Evolutionary conservation across 2,888 invertebrate genomes (phyloP), one percentile per base, ranked within the genome.

Genomic region (Leptinotarsa haldemani): DNA sequence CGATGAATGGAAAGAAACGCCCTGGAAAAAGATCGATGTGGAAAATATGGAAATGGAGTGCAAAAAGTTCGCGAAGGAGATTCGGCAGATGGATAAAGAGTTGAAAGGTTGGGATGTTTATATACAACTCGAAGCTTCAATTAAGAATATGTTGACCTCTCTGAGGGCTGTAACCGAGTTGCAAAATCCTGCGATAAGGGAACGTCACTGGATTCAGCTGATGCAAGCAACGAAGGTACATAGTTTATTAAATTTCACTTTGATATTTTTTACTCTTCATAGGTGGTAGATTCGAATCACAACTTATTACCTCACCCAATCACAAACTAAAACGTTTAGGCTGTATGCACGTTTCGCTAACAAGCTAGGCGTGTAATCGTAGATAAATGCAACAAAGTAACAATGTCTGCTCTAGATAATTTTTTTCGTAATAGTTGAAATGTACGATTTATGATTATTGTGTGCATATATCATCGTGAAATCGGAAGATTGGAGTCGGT

Each of bases 111-210:
- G 93, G 95, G 94, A 95, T 74, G 93, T 96, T 3, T 98, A 94
- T 85, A 83, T 89, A n/a, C 90, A 92, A 30, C 90, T 95, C 77
- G 97, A 98, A 87, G 91, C 90, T 5, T 92, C 92, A 4, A 93
- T 98, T 40, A 96, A 95, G 88, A 98, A 98, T 87, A 93, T 98
- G 90, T 92, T 98, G 90, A 97, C 97, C 0, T 97, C 98, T 0
- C 87, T 98, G 78, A 90, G 96, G 85, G 97, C 97, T 1, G 95
- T 98, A 1, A 95, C 96, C 4, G 97, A 98, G 85, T 89, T 98
- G 12, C 97, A 98, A 87, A 98, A 98, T 88, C 96, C 97, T 0
- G 95, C 97, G 0, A 97, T 98, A 80, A 91, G 95, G 77, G 96
- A 97, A 76, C 91, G 98, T 65, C 98, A 98, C 88, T 98, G 98